phyloP scores from a whole-genome alignment of 2,113 vertebrate genomes.

The Hemicordylus capensis region DNA sequence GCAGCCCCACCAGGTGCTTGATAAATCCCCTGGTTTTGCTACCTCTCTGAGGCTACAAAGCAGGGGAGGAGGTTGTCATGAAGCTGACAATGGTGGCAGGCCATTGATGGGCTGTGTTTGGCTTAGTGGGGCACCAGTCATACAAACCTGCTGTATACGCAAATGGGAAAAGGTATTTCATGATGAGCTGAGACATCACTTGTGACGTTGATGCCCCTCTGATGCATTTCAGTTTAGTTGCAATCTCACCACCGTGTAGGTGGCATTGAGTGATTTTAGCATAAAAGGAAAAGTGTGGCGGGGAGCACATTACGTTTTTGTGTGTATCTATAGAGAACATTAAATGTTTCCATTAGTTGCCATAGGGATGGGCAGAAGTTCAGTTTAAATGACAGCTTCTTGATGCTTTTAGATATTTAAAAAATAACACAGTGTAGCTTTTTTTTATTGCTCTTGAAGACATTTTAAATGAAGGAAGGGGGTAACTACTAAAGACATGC shows the following conservation, averaged over 20 bases:
- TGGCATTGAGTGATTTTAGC: constrained; percentile 68
- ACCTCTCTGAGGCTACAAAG: not conserved
- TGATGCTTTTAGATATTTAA: constrained; percentile 67
- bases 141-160: not conserved
- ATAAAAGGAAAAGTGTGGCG: constrained; percentile 70
- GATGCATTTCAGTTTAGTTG: constrained; percentile 64
- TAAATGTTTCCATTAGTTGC: constrained; percentile 80
- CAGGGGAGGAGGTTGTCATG: not conserved
- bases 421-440: constrained; percentile 65
- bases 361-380: constrained; percentile 81
- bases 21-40: not conserved
- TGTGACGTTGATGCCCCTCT: constrained; percentile 56
- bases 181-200: constrained; percentile 56
- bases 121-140: not conserved
- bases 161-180: not conserved
- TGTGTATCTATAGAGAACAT: constrained; percentile 68
- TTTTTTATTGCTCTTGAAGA: constrained; percentile 55
- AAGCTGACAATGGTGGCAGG: not conserved
- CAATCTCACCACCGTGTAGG: constrained; percentile 69
- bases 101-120: not conserved
- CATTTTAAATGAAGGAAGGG: constrained; percentile 46
- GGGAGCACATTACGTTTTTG: constrained; percentile 56
- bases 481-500: constrained; percentile 46
- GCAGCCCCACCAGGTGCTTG: not conserved
- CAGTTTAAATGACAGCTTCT: constrained; percentile 76